Evolutionary conservation across 2,113 vertebrate genomes (phyloP), one percentile per base, ranked within the genome.

Genomic region (Melanerpes aurifrons): DNA sequence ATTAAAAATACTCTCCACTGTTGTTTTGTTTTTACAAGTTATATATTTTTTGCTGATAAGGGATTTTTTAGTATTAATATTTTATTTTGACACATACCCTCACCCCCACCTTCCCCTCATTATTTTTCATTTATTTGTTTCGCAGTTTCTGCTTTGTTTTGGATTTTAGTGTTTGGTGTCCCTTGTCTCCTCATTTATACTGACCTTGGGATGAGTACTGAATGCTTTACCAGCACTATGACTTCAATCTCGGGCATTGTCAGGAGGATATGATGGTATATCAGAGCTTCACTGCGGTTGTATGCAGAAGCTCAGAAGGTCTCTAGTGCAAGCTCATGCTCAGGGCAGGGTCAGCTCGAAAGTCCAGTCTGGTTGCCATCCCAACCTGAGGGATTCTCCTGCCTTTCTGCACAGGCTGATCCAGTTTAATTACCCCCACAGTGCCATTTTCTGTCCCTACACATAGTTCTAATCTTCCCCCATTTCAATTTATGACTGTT

Each of bases 281-380:
- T 5, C 53, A n/a, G 21, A 59, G 19, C 66, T 77, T 15, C 53
- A 6, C 4, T 56, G n/a, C 0, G 1, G 26, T 1, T 13, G n/a
- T 43, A 29, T 22, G 9, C 6, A 22, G 29, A 26, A 66, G 19
- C 50, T 66, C 45, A 20, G 64, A 31, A 40, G 16, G n/a, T 66
- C 35, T 76, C 21, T 7, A 59, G 35, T 32, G 35, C 53, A 66
- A 71, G 18, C 19, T 66, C 22, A 53, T 24, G 50, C 48, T 64
- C 79, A 50, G 40, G 71, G 29, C 16, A 76, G 19, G 31, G 26
- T 53, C 31, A 15, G 43, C 43, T 64, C 64, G 8, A 4, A 53
- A 9, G 35, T 56, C 20, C 28, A 35, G n/a, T 8, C 43, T 45
- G 43, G 43, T 45, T 45, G 43, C 43, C 43, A 15, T 45, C 15